Conservation (phyloP, 2,113 vertebrate genomes). For the Bombycilla garrulus region DNA sequence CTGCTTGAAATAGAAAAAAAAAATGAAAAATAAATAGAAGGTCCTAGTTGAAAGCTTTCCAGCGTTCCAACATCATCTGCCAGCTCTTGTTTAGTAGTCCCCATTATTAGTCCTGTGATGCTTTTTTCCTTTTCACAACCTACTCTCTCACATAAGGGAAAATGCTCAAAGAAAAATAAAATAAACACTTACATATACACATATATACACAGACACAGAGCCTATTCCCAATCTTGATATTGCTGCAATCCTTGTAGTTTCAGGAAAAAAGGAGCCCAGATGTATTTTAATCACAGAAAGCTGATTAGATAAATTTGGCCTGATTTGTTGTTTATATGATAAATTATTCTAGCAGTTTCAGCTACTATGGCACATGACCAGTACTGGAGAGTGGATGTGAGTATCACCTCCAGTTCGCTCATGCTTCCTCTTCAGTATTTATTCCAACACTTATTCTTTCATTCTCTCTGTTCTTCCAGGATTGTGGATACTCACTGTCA, state of each 20-base stretch:
- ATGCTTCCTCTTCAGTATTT: background rate
- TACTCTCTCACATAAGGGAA: background rate
- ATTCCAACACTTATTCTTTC: background rate
- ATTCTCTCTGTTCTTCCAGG: background rate
- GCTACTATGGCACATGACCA: background rate
- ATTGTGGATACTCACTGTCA: background rate
- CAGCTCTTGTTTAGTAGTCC: background rate
- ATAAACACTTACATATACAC: fast-evolving
- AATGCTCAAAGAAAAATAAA: background rate
- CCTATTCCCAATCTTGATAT: background rate
- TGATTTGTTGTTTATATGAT: background rate
- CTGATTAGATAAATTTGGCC: background rate
- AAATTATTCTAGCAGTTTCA: background rate
- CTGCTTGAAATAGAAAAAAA: background rate
- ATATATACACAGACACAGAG: background rate
- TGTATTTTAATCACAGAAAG: background rate
- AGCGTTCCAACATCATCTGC: background rate
- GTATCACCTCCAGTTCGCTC: background rate
- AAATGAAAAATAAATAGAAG: background rate
- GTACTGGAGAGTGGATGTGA: background rate
- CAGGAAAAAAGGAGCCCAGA: background rate
- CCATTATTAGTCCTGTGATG: background rate
- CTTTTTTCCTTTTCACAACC: background rate
- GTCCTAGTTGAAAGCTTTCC: background rate
- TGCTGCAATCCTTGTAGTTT: background rate